Evolutionary conservation across 2,797 vertebrate species (phyloP).

Genomic region (Mycteria americana): DNA sequence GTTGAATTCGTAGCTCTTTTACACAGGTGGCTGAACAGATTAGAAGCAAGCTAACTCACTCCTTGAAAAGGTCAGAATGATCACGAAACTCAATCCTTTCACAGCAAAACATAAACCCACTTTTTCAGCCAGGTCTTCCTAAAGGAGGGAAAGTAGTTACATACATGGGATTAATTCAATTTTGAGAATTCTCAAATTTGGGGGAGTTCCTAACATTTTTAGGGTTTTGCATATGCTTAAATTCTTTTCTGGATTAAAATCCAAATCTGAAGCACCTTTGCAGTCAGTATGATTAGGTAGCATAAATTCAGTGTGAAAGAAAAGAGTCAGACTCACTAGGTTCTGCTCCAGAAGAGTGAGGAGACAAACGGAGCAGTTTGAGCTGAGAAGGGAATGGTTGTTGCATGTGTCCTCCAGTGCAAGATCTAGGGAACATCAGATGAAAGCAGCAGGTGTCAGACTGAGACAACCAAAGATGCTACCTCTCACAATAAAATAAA

Average conservation of each 20-base stretch:
- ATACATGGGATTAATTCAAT: not conserved
- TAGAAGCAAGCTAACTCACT: not conserved
- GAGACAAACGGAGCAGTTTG: not conserved
- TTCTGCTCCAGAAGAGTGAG: not conserved
- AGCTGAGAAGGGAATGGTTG: not conserved
- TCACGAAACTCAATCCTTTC: not conserved
- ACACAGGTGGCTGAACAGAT: conserved; percentile 37
- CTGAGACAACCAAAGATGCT: not conserved
- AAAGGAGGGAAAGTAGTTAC: not conserved
- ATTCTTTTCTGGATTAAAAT: not conserved
- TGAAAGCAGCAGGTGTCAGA: not conserved
- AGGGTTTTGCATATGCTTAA: not conserved
- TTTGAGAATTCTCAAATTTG: not conserved
- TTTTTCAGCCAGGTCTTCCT: not conserved
- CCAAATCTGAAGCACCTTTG: not conserved
- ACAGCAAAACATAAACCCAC: not conserved
- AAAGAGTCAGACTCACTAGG: not conserved
- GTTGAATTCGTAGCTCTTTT: conserved; percentile 11
- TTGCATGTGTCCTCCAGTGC: not conserved
- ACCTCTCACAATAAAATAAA: not conserved
- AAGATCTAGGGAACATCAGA: not conserved
- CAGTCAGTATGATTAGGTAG: not conserved
- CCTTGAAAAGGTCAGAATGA: conserved; percentile 5
- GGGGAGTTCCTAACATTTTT: not conserved
- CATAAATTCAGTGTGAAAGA: not conserved